Conservation (phyloP, 2,888 invertebrate genomes). For the Spilarctia lutea region DNA sequence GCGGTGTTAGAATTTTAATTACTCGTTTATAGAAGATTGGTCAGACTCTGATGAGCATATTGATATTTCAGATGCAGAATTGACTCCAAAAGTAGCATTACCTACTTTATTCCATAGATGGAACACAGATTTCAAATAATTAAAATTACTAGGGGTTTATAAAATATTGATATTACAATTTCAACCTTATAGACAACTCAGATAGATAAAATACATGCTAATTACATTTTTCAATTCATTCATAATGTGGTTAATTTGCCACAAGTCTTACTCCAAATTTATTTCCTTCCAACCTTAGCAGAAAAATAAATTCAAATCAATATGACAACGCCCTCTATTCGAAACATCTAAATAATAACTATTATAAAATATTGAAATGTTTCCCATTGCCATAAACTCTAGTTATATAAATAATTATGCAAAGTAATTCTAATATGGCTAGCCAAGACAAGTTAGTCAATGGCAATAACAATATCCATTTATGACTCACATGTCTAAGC, state of each 20-base stretch:
- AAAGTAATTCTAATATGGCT: not conserved
- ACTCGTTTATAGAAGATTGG: constrained; percentile 54
- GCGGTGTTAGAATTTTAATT: constrained; percentile 74
- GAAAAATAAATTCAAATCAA: not conserved
- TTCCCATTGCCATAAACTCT: not conserved
- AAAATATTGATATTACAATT: not conserved
- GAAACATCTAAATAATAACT: not conserved
- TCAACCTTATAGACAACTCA: not conserved
- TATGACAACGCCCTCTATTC: not conserved
- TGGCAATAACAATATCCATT: constrained; percentile 36
- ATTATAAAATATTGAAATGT: not conserved
- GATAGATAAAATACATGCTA: not conserved
- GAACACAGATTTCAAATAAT: too few relatives aligned
- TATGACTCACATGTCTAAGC: constrained; percentile 39
- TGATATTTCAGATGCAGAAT: constrained; percentile 33
- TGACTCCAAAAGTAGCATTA: not conserved
- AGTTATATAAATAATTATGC: not conserved
- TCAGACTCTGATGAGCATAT: constrained; percentile 40
- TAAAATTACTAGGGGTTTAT: not conserved
- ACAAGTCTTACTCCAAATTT: not conserved
- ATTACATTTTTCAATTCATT: not conserved
- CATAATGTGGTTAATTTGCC: not conserved
- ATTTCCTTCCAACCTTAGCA: not conserved
- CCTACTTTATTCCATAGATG: not conserved
- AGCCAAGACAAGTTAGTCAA: constrained; percentile 27